phyloP scores from a whole-genome alignment of 1,140 invertebrate genomes.

The Anagrus nilaparvatae region DNA sequence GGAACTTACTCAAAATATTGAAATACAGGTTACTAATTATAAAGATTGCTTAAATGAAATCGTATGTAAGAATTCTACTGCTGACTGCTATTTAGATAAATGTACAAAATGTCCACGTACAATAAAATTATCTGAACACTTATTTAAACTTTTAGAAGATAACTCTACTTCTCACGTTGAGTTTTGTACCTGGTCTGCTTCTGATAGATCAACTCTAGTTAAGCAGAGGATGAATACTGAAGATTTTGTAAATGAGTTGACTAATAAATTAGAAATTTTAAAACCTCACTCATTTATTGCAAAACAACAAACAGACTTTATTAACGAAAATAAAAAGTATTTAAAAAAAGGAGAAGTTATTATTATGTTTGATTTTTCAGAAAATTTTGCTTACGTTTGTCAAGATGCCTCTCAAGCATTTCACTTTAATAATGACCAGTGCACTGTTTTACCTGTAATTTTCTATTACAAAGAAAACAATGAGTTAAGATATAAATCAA shows the following conservation, averaged over 20 bases:
- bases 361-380: neutral
- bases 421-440: neutral
- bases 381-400: neutral
- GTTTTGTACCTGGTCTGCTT: neutral
- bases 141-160: neutral
- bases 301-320: neutral
- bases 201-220: neutral
- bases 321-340: neutral
- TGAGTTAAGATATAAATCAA: neutral
- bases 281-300: neutral
- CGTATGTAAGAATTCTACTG: neutral
- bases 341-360: neutral
- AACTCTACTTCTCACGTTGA: too few relatives aligned
- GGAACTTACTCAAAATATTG: neutral
- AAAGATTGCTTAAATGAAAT: slow-evolving; percentile 5
- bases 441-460: neutral
- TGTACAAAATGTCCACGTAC: neutral
- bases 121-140: neutral
- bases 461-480: neutral
- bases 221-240: neutral
- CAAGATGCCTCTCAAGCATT: neutral
- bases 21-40: neutral
- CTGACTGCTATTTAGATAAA: neutral
- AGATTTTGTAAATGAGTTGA: neutral
- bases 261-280: neutral